A percentile compares a stretch with the other conserved stretches of the same genome.
Evolutionary conservation across 2,888 invertebrate genomes (phyloP).

Genomic region (Netelia melanura): DNA sequence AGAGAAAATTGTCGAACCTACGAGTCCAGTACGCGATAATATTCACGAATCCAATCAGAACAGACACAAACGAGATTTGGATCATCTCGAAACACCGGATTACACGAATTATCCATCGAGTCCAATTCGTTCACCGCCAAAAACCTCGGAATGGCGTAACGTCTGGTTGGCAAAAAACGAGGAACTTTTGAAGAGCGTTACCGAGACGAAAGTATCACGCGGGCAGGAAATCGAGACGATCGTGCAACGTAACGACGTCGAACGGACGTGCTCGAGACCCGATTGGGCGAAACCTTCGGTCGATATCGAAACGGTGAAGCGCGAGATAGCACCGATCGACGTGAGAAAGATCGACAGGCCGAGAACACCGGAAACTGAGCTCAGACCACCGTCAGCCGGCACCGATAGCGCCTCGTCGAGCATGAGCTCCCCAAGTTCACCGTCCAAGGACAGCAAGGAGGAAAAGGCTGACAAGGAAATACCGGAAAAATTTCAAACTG

Average conservation of each 20-base stretch:
- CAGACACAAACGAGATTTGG: conserved; percentile 68
- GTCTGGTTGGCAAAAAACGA: conserved; percentile 83
- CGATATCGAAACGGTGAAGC: conserved; percentile 76
- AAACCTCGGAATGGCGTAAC: conserved; percentile 82
- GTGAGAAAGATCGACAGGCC: conserved; percentile 75
- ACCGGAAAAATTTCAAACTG: conserved; percentile 81
- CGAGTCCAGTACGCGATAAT: conserved; percentile 67
- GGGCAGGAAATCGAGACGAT: conserved; percentile 67
- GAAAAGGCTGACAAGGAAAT: conserved; percentile 83
- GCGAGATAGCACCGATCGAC: conserved; percentile 72
- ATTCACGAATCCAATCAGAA: conserved; percentile 70
- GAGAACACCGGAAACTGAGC: conserved; percentile 80
- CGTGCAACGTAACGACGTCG: conserved; percentile 72
- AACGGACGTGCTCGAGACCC: conserved; percentile 78
- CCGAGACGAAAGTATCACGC: conserved; percentile 74
- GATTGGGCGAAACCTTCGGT: conserved; percentile 81
- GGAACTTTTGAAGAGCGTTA: conserved; percentile 79
- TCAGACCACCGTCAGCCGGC: conserved; percentile 79
- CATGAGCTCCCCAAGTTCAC: conserved; percentile 83
- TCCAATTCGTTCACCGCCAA: conserved; percentile 76
- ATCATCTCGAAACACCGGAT: conserved; percentile 76
- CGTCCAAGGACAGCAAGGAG: conserved; percentile 82
- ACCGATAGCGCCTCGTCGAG: conserved; percentile 82
- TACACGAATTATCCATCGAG: conserved; percentile 75
- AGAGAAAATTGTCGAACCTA: conserved; percentile 51